Evolutionary conservation across 1,140 invertebrate species (phyloP).

Genomic region (Eupeodes corollae): DNA sequence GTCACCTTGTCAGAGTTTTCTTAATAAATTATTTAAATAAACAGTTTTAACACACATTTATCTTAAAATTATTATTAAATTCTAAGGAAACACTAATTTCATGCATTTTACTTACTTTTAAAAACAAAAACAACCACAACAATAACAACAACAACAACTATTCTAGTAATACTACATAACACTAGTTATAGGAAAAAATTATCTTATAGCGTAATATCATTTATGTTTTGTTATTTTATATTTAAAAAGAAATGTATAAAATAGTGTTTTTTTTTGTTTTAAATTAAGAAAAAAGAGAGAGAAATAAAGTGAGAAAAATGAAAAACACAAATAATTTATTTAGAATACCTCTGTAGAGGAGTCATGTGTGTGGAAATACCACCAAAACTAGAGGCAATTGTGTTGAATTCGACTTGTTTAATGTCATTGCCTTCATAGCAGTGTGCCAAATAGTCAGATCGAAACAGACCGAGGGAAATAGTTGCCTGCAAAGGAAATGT

Average conservation of each 20-base stretch:
- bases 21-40: no score
- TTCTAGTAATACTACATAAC: no score
- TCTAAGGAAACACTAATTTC: not conserved
- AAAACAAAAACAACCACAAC: no score
- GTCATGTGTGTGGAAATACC: conserved; percentile 48
- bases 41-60: no score
- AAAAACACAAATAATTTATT: not conserved
- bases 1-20: no score
- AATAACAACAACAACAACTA: no score
- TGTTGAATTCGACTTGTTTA: conserved; percentile 68
- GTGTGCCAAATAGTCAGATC: conserved; percentile 67
- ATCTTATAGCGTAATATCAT: no score
- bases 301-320: not conserved
- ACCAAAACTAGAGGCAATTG: conserved; percentile 60
- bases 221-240: no score
- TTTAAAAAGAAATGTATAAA: not conserved
- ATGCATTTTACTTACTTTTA: not conserved
- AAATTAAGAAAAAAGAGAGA: not conserved
- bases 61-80: not conserved
- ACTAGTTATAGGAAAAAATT: no score
- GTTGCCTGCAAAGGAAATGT: conserved; percentile 27
- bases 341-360: conserved; percentile 52
- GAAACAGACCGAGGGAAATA: conserved; percentile 50
- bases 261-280: not conserved
- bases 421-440: conserved; percentile 44